Evolutionary conservation across 2,797 vertebrate genomes (phyloP).

Genomic region (Dromococcyx pavoninus): DNA sequence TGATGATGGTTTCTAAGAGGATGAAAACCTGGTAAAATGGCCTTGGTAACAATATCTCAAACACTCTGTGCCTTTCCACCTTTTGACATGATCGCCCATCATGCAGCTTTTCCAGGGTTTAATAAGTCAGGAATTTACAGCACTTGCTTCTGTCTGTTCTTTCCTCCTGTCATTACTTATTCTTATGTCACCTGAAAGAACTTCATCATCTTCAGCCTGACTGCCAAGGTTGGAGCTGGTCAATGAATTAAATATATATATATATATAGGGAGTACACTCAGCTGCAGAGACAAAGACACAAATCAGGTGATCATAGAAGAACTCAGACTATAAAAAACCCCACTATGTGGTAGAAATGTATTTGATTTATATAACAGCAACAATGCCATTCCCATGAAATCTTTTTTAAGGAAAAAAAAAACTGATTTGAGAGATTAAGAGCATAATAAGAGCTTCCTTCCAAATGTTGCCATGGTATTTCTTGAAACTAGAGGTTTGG

Average conservation of each 20-base stretch:
- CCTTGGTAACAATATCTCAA: not conserved
- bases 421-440: not conserved
- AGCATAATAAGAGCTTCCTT: not conserved
- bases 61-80: not conserved
- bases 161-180: not conserved
- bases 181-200: not conserved
- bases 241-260: not conserved
- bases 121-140: not conserved
- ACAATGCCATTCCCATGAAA: not conserved
- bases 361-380: conserved; percentile 26
- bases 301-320: not conserved
- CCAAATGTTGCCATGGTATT: not conserved
- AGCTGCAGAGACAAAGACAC: conserved; percentile 1
- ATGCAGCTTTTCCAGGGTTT: not conserved
- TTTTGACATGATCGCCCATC: not conserved
- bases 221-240: not conserved
- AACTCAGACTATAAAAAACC: not conserved
- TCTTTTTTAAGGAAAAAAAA: not conserved
- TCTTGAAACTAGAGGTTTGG: not conserved
- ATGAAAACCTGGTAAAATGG: not conserved
- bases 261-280: not conserved
- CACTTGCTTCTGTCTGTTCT: not conserved
- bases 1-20: not conserved
- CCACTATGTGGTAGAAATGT: not conserved
- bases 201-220: not conserved